Percentiles rank a stretch among this genome's conserved stretches.
Evolutionary conservation across 2,797 vertebrate species (phyloP).

Genomic region (Labroides dimidiatus): DNA sequence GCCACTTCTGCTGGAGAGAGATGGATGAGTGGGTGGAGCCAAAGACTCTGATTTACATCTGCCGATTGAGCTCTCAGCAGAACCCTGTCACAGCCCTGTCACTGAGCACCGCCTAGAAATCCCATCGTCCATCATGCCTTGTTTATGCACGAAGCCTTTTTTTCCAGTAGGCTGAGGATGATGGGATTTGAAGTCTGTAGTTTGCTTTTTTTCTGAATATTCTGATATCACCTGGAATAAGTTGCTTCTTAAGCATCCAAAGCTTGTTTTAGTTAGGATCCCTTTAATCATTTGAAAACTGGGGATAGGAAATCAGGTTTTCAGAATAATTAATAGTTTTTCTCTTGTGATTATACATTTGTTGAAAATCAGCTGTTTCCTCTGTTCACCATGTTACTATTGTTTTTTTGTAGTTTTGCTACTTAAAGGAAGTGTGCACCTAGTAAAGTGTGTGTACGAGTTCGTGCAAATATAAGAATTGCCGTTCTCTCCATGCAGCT

Average conservation of each 20-base stretch:
- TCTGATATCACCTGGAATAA: not conserved
- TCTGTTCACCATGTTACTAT: constrained; percentile 31
- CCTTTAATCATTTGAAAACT: too few species aligned
- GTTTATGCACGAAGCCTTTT: constrained; percentile 34
- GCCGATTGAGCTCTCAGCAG: constrained; percentile 74
- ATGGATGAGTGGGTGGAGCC: constrained; percentile 74
- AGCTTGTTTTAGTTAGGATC: too few species aligned
- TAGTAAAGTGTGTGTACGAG: constrained; percentile 30
- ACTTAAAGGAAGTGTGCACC: constrained; percentile 45
- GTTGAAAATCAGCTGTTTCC: constrained; percentile 42
- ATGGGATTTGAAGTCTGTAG: constrained; percentile 57
- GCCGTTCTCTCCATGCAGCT: constrained; percentile 67
- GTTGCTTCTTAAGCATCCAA: too few species aligned
- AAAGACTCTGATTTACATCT: constrained; percentile 74
- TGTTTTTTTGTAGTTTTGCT: constrained; percentile 54
- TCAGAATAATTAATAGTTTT: too few species aligned
- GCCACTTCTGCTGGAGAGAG: constrained; percentile 61
- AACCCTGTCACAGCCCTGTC: constrained; percentile 55
- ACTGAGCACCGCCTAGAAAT: constrained; percentile 45
- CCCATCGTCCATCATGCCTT: constrained; percentile 52
- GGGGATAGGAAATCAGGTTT: too few species aligned
- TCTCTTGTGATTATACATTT: too few species aligned
- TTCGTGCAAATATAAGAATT: constrained; percentile 19
- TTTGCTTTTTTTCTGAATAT: not conserved
- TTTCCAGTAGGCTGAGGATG: constrained; percentile 37